Evolutionary conservation across 2,888 invertebrate genomes (phyloP), one percentile per base, ranked within the genome.

Genomic region (Lymantria dispar): DNA sequence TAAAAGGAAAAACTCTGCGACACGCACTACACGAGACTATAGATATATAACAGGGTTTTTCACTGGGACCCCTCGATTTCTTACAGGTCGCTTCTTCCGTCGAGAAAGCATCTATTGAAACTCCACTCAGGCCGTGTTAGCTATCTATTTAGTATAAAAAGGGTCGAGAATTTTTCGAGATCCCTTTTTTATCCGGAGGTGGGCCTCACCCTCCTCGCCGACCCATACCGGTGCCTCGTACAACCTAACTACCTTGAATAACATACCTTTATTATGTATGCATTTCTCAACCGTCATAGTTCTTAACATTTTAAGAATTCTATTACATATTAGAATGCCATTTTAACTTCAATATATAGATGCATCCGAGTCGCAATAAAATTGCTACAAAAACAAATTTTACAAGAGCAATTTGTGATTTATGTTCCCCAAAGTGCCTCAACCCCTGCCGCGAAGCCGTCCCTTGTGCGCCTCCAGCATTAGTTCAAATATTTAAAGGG

Each of bases 101-200:
- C 85, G 87, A 85, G 83, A 89, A 87, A 90, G 88, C 88, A 87
- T 90, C 90, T 86, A 91, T 90, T 91, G 91, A 91, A 90, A 87
- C 90, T 90, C 89, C 91, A 90, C 91, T 90, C 89, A 88, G 89
- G 79, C 86, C 86, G 88, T 87, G 91, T 90, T 90, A 88, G 87
- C 90, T 90, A 90, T 89, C 91, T 91, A 87, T 91, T 91, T 90
- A 91, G 91, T 90, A 90, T 90, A 90, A 90, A 91, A 91, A 90
- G 90, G 89, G 87, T 87, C 89, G 87, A 85, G 85, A 83, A 80
- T 80, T 85, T 87, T 83, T 81, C 76, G 74, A 82, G 87, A 85
- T 87, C 87, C 85, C 87, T 89, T 91, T 84, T 90, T 89, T 88
- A 87, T 83, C 85, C 83, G 78, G 62, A 76, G 83, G 83, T 72